These are phyloP conservation scores for Parthenolecanium corni DNA, from an alignment of 2,888 invertebrate genomes.

Conservation along the genomic window DNA sequence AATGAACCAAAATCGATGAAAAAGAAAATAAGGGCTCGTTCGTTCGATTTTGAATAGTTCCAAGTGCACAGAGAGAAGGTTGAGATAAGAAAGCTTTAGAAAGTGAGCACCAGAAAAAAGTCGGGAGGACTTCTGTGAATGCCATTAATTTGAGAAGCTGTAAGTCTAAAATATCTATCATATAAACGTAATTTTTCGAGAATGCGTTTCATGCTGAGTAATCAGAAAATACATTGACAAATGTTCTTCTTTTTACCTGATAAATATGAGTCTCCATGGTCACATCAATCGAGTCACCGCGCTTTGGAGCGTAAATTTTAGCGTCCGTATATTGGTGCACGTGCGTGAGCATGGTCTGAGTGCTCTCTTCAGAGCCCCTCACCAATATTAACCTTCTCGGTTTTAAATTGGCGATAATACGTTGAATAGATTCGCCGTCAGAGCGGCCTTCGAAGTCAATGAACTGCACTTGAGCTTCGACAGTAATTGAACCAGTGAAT, in stretches of 20 bases:
- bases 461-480: slow-evolving; percentile 78
- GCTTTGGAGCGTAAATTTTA: slow-evolving; percentile 66
- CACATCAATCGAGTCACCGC: slow-evolving; percentile 80
- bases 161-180: too few relatives aligned
- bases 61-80: neutral
- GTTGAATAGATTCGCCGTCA: slow-evolving; percentile 69
- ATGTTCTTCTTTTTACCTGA: slow-evolving; percentile 53
- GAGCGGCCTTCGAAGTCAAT: slow-evolving; percentile 95
- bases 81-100: neutral
- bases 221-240: too few relatives aligned
- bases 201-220: too few relatives aligned
- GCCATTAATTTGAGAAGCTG: too few relatives aligned
- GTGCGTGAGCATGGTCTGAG: slow-evolving; percentile 55
- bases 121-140: too few relatives aligned
- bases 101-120: neutral
- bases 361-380: slow-evolving; percentile 58
- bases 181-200: too few relatives aligned
- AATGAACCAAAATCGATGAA: neutral
- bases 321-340: slow-evolving; percentile 49
- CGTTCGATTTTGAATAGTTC: neutral
- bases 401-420: slow-evolving; percentile 67
- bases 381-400: slow-evolving; percentile 71
- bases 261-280: slow-evolving; percentile 97
- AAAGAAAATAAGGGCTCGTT: too few relatives aligned
- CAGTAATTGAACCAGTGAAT: slow-evolving; percentile 57